A percentile compares a stretch with the other conserved stretches of the same genome.
Evolutionary conservation across 2,888 invertebrate species (phyloP).

Genomic region (Arctia plantaginis): DNA sequence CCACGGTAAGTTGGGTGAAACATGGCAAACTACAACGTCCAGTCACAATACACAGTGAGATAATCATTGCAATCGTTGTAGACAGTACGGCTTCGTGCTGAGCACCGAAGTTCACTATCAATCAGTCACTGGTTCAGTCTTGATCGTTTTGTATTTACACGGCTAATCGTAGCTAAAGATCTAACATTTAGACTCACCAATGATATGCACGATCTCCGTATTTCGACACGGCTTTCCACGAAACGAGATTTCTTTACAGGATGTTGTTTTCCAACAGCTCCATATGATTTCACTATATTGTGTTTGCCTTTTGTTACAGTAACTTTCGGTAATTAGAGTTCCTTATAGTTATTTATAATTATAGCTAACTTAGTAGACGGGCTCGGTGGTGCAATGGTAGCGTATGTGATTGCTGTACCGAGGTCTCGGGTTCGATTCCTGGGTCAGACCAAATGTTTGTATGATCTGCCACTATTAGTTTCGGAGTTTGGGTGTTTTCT

Average conservation of each 20-base stretch:
- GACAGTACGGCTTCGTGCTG: background rate
- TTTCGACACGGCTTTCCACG: slow-evolving; percentile 64
- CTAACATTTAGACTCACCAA: slow-evolving; percentile 72
- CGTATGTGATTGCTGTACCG: no score
- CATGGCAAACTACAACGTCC: background rate
- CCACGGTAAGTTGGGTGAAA: background rate
- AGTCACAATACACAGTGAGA: background rate
- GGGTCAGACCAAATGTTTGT: no score
- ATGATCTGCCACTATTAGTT: no score
- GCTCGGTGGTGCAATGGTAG: no score
- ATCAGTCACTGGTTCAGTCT: slow-evolving; percentile 36
- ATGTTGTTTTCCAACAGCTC: slow-evolving; percentile 23
- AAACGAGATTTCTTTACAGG: slow-evolving; percentile 57
- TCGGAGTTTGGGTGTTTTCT: no score
- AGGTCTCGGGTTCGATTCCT: no score
- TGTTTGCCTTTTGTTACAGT: background rate
- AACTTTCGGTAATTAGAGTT: no score
- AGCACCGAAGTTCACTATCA: slow-evolving; percentile 3
- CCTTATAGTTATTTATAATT: no score
- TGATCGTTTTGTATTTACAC: slow-evolving; percentile 68
- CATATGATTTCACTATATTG: no score
- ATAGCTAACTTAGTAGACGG: no score
- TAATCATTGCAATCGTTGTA: slow-evolving; percentile 5
- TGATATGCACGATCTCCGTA: slow-evolving; percentile 76
- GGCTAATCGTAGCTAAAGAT: slow-evolving; percentile 77